These are phyloP conservation scores for Uloborus plumipes DNA, from an alignment of 2,888 invertebrate species.

Conservation along the genomic window DNA sequence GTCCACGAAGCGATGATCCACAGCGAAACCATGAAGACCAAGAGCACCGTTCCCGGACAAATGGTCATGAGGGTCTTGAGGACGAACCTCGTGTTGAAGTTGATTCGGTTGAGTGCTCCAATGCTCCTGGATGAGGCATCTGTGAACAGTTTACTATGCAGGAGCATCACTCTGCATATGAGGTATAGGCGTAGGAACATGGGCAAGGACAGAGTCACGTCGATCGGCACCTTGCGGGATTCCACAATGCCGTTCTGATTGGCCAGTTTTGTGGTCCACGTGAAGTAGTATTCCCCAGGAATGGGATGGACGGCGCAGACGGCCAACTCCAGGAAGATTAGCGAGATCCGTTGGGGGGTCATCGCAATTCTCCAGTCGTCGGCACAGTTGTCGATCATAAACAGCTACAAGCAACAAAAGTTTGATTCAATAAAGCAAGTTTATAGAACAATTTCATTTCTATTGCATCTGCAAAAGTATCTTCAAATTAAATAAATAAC, in stretches of 20 bases:
- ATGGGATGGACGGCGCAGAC: constrained; percentile 99
- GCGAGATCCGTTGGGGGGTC: constrained; percentile 96
- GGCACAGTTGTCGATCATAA: constrained; percentile 99
- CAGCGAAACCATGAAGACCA: constrained; percentile 98
- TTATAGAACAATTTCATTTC: too few species aligned
- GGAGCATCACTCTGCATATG: constrained; percentile 98
- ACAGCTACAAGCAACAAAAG: constrained; percentile 75
- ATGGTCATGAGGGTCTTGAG: constrained; percentile 99
- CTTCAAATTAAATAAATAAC: too few species aligned
- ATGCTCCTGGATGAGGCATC: constrained; percentile 98
- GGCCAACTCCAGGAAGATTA: constrained; percentile 90
- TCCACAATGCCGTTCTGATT: constrained; percentile 76
- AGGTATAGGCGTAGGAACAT: constrained; percentile 99
- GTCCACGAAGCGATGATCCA: constrained; percentile 99
- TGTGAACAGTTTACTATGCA: constrained; percentile 99
- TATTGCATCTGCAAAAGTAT: too few species aligned
- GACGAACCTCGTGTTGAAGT: constrained; percentile 93
- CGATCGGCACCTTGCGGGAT: constrained; percentile 83
- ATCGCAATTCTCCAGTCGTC: constrained; percentile 99
- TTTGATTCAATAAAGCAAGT: not conserved
- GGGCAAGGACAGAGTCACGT: constrained; percentile 96
- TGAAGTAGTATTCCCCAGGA: constrained; percentile 95
- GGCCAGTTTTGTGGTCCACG: constrained; percentile 95
- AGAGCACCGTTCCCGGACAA: constrained; percentile 96
- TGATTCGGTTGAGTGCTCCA: constrained; percentile 97